phyloP scores from a whole-genome alignment of 2,797 vertebrate species.

The Platalea minor region DNA sequence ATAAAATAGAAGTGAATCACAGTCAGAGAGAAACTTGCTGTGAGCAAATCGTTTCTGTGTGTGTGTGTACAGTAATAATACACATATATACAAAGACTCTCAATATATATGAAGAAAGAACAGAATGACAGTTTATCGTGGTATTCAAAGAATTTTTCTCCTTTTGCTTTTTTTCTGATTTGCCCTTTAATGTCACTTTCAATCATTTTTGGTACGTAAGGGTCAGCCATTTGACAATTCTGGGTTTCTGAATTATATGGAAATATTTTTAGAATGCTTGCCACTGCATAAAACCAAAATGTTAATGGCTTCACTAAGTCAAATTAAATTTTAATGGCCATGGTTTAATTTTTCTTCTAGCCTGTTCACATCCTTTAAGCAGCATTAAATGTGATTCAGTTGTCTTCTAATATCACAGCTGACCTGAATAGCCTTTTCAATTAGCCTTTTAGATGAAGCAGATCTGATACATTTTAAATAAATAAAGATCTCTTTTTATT shows the following conservation, averaged over 20 bases:
- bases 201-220: neutral
- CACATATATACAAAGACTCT: neutral
- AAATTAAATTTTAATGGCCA: conserved; percentile 71
- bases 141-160: neutral
- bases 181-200: neutral
- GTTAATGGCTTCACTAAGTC: conserved; percentile 63
- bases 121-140: neutral
- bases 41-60: neutral
- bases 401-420: conserved; percentile 53
- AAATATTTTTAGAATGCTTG: conserved; percentile 63
- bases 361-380: conserved; percentile 39
- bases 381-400: conserved; percentile 60
- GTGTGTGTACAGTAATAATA: neutral
- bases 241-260: conserved; percentile 32
- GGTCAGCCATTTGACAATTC: neutral
- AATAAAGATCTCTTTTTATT: conserved; percentile 55
- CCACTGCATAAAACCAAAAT: conserved; percentile 50
- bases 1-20: neutral
- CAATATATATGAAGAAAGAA: neutral
- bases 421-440: conserved; percentile 62
- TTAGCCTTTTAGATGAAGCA: conserved; percentile 59
- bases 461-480: conserved; percentile 59
- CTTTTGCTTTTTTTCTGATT: neutral
- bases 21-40: neutral
- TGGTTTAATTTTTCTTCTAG: conserved; percentile 56